Conservation (phyloP, 2,797 vertebrate genomes). For the Megalops cyprinoides region DNA sequence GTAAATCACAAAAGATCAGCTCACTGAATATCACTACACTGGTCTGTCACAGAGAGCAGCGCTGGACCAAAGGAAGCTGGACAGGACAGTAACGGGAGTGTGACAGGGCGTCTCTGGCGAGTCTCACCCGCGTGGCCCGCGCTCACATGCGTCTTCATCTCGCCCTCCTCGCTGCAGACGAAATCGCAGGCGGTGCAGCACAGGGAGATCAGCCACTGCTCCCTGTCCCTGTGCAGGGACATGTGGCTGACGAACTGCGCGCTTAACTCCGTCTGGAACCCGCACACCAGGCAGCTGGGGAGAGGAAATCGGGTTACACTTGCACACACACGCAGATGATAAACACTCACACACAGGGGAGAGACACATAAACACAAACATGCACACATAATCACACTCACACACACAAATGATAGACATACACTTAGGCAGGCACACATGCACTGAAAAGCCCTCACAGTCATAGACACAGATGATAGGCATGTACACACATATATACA, state of each 20-base stretch:
- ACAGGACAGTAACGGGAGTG: background rate
- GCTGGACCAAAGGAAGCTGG: background rate
- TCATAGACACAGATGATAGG: no score
- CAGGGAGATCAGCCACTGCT: slow-evolving; percentile 99
- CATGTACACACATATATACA: background rate
- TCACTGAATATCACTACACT: background rate
- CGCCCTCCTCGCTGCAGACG: slow-evolving; percentile 93
- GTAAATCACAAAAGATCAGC: background rate
- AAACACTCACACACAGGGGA: background rate
- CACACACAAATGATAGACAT: no score
- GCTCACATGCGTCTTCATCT: slow-evolving; percentile 92
- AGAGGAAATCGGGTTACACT: slow-evolving; percentile 19
- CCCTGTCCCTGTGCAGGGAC: slow-evolving; percentile 98
- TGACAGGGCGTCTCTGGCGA: background rate
- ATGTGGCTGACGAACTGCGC: slow-evolving; percentile 99
- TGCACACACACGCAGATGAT: background rate
- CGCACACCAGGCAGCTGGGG: slow-evolving; percentile 95
- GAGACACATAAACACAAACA: background rate
- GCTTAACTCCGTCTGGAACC: slow-evolving; percentile 97
- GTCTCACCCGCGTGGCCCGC: slow-evolving; percentile 88
- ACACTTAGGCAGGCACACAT: no score
- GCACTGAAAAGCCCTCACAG: no score
- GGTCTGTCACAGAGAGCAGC: background rate
- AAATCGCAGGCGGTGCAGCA: slow-evolving; percentile 94
- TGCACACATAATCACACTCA: background rate